Evolutionary conservation across 2,113 vertebrate species (phyloP).

Genomic region (Hemibates koningsi): DNA sequence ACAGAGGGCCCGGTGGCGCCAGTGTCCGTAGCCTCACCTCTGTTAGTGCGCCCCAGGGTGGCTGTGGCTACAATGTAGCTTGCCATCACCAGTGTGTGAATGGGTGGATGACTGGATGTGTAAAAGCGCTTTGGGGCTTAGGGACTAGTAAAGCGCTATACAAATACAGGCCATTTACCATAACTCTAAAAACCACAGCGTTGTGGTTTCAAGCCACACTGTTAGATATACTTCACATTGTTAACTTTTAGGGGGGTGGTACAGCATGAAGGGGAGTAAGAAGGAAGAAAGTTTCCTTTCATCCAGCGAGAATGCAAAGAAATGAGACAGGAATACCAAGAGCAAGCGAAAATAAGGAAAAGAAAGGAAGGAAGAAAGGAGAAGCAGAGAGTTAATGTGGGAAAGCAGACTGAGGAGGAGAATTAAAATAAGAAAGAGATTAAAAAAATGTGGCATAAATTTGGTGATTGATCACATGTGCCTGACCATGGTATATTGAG

Average conservation of each 20-base stretch:
- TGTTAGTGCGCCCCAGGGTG: no score
- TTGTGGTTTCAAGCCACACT: background rate
- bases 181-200: background rate
- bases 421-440: background rate
- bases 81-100: no score
- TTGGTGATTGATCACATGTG: background rate
- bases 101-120: no score
- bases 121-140: no score
- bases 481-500: background rate
- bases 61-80: no score
- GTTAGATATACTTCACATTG: background rate
- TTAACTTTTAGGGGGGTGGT: background rate
- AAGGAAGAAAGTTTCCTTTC: constrained; percentile 18
- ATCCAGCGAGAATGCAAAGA: background rate
- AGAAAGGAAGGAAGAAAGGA: background rate
- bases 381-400: background rate
- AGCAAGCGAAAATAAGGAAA: background rate
- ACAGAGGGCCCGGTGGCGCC: no score
- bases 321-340: constrained; percentile 12
- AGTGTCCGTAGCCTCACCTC: no score
- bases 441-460: background rate
- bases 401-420: background rate
- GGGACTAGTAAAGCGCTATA: no score
- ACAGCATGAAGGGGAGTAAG: background rate
- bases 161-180: no score